Base-by-base conservation (phyloP, 2,888 invertebrate species). In the Harpalus rufipes region DNA sequence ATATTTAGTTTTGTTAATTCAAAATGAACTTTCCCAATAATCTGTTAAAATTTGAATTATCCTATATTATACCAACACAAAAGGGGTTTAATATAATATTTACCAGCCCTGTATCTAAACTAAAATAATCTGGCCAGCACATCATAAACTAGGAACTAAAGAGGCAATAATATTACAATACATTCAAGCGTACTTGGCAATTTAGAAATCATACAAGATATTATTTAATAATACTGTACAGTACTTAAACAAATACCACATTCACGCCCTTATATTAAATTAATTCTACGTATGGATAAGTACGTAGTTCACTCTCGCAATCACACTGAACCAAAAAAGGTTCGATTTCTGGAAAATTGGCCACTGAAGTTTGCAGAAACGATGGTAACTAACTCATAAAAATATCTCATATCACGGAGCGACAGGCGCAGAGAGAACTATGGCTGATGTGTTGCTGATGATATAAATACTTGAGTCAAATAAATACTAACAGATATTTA, bases 151-250 rank as follows among this genome's bases (percentile, higher is more conserved):
- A 74, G 63, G 78, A 63, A 84, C 78, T 84, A 76, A 78, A 61
- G 32, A 76, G 78, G 76, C 76, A 44, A 51, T 63, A 63, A 51
- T 51, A 51, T 76, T 76, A 41, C 39, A 76, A 51, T 78, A 80
- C 85, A 79, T 84, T 61, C 78, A 84, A 84, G 84, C 79, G 79
- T 80, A 68, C 44, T 21, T 79, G 61, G 80, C 56, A 83, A 83
- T 58, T 74, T 44, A 39, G 21, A 51, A 79, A 78, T 32, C 10
- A 81, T 68, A 56, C 72, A 74, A 85, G 85, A 79, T 68, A 85
- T 80, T 80, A 80, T 80, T 68, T 85, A 80, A 85, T 85, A 85
- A 85, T 85, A 85, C 85, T 85, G 85, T 85, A 85, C 85, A 85
- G 51, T 72, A 80, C 72, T 80, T 85, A 80, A 74, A 65, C 68